Conservation (phyloP, 2,113 vertebrate genomes). For the Gavialis gangeticus region DNA sequence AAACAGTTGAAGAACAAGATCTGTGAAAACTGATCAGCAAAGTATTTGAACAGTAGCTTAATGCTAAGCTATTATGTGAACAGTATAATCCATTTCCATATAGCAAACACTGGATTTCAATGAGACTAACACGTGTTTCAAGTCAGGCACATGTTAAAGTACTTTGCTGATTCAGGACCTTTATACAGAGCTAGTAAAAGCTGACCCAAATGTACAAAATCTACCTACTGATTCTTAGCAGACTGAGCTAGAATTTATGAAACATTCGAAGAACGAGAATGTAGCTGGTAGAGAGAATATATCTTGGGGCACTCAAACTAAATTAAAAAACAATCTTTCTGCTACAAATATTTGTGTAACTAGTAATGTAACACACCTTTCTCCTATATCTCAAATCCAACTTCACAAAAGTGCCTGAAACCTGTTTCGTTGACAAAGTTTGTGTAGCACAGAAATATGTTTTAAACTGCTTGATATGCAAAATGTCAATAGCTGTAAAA, state of each 20-base stretch:
- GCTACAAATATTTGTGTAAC: conserved; percentile 43
- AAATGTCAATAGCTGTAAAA: conserved; percentile 59
- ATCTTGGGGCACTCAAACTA: conserved; percentile 59
- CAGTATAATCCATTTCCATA: neutral
- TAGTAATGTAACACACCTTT: conserved; percentile 47
- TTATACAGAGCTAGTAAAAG: neutral
- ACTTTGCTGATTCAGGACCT: neutral
- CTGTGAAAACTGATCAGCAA: neutral
- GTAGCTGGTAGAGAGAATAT: conserved; percentile 35
- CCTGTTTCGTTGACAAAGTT: conserved; percentile 36
- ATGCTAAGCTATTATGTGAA: neutral
- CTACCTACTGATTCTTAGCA: neutral
- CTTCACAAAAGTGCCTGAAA: conserved; percentile 38
- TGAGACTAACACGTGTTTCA: neutral
- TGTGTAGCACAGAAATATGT: conserved; percentile 16
- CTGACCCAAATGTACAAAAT: neutral
- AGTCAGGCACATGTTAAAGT: neutral
- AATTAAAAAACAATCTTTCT: conserved; percentile 63
- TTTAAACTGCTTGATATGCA: conserved; percentile 36
- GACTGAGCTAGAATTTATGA: conserved; percentile 22
- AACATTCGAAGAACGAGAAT: conserved; percentile 36
- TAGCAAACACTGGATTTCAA: neutral
- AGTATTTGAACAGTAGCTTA: neutral
- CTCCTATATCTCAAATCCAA: conserved; percentile 41
- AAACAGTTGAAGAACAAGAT: neutral